Evolutionary conservation across 2,113 vertebrate genomes (phyloP).

Genomic region (Megatriorchis doriae): DNA sequence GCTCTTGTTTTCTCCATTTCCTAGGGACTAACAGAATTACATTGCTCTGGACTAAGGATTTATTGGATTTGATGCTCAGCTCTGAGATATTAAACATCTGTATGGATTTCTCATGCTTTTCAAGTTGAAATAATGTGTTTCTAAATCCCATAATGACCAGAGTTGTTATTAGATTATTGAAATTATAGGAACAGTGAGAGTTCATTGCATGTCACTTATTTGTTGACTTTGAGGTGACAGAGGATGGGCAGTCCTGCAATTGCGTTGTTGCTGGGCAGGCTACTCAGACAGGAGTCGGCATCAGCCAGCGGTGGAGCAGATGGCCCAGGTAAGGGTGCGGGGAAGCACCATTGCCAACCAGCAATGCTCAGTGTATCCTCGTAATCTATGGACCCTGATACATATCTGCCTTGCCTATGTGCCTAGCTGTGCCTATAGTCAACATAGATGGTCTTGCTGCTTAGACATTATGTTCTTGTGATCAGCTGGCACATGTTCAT

Average conservation of each 20-base stretch:
- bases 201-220: not conserved
- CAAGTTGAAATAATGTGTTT: not conserved
- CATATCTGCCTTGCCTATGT: not conserved
- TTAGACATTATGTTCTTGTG: not conserved
- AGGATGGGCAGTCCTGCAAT: not conserved
- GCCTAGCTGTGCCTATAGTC: not conserved
- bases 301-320: not conserved
- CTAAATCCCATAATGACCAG: not conserved
- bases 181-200: not conserved
- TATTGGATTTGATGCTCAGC: not conserved
- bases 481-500: not conserved
- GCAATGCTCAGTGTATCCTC: not conserved
- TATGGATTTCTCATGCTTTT: not conserved
- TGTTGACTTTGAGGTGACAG: not conserved
- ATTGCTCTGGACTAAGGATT: not conserved
- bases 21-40: not conserved
- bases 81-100: not conserved
- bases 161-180: not conserved
- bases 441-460: not conserved
- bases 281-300: not conserved
- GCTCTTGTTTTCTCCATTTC: not conserved
- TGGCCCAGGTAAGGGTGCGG: fast-evolving
- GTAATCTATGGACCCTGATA: not conserved
- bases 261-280: not conserved
- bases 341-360: not conserved